Evolutionary conservation across 2,888 invertebrate species (phyloP).

Genomic region (Julus scanicus): DNA sequence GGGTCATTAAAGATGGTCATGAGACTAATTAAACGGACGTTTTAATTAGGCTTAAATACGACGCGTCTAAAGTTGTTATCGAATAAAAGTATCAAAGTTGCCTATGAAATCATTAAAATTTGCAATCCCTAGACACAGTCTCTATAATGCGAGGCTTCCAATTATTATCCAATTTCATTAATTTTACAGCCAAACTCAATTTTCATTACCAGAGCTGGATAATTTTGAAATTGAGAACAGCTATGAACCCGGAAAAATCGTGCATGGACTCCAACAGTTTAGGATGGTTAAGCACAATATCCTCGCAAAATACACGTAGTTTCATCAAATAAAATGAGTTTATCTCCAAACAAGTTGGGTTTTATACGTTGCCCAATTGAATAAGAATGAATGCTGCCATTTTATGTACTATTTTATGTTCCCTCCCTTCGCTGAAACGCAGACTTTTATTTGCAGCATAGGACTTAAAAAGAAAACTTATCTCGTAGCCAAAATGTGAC

Average conservation of each 20-base stretch:
- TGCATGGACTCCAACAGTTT: neutral
- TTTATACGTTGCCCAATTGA: neutral
- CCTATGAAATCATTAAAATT: neutral
- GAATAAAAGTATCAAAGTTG: neutral
- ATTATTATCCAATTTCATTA: neutral
- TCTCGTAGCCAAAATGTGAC: neutral
- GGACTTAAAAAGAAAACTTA: neutral
- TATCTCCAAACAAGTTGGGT: neutral
- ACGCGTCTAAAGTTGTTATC: neutral
- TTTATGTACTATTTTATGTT: no score
- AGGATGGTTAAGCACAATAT: no score
- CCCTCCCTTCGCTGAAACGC: no score
- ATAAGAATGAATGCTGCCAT: neutral
- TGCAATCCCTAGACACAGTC: neutral
- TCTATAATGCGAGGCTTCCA: neutral
- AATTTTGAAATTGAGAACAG: neutral
- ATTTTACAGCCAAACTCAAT: neutral
- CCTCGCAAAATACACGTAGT: no score
- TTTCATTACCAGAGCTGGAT: neutral
- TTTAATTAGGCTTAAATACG: neutral
- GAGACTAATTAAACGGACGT: constrained; percentile 16
- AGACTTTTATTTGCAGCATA: neutral
- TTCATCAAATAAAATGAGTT: constrained; percentile 4
- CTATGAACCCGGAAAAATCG: neutral
- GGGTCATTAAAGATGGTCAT: constrained; percentile 21